phyloP scores from a whole-genome alignment of 2,888 invertebrate species.

The Serripes groenlandicus region DNA sequence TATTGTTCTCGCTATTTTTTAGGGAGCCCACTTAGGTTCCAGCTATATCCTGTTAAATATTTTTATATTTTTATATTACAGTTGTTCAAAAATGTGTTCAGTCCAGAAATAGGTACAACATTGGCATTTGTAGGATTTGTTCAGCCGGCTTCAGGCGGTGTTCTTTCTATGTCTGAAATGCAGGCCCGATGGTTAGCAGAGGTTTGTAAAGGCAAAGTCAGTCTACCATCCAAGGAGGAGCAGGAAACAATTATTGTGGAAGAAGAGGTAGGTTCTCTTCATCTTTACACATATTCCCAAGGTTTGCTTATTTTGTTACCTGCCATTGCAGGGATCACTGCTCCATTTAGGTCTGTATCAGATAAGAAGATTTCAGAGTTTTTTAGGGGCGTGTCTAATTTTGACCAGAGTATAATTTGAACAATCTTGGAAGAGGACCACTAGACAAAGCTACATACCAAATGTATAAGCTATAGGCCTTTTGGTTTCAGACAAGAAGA shows the following conservation, averaged over 20 bases:
- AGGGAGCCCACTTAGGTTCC: no score
- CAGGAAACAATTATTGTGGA: conserved; percentile 77
- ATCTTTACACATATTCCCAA: background rate
- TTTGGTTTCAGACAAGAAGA: no score
- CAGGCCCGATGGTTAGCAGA: conserved; percentile 84
- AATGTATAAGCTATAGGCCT: no score
- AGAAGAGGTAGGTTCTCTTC: conserved; percentile 71
- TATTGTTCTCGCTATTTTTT: no score
- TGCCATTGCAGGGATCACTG: no score
- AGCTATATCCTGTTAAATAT: no score
- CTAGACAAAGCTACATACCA: no score
- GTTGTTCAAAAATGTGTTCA: conserved; percentile 85
- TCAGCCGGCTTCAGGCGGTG: conserved; percentile 84
- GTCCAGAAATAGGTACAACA: conserved; percentile 78
- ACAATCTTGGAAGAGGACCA: no score
- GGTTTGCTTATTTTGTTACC: no score
- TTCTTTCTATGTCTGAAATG: conserved; percentile 83
- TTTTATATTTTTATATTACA: conserved; percentile 61
- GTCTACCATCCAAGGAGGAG: conserved; percentile 75
- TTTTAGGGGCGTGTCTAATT: no score
- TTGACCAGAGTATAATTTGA: no score
- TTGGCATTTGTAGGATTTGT: conserved; percentile 85
- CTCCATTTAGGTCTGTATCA: background rate
- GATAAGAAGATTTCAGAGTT: no score
- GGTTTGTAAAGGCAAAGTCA: conserved; percentile 75